Conservation (phyloP, 1,140 invertebrate genomes). For the Trichonephila inaurata region DNA sequence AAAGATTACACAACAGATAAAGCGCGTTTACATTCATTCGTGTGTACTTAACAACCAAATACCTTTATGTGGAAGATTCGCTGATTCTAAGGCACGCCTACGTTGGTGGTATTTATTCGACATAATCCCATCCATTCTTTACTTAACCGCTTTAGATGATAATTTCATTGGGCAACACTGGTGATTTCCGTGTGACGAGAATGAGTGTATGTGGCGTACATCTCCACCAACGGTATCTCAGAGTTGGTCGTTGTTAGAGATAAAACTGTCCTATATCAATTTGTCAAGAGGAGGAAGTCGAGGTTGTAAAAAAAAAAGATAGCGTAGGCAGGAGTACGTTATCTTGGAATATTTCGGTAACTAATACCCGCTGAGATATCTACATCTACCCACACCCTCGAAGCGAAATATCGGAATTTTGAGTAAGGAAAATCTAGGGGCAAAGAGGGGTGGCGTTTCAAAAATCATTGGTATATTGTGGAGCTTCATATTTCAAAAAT, state of each 20-base stretch:
- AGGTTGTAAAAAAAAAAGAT: constrained; percentile 19
- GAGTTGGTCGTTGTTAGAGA: constrained; percentile 13
- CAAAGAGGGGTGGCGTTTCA: too few relatives aligned
- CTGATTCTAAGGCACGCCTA: neutral
- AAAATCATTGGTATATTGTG: too few relatives aligned
- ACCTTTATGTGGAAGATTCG: neutral
- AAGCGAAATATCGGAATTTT: neutral
- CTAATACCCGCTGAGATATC: constrained; percentile 34
- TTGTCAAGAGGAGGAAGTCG: constrained; percentile 48
- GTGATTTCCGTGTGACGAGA: neutral
- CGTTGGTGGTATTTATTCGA: neutral
- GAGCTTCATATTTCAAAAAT: too few relatives aligned
- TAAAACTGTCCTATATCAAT: constrained; percentile 52
- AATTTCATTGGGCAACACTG: constrained; percentile 7
- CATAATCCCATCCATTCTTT: neutral
- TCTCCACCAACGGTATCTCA: neutral
- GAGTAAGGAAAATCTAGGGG: too few relatives aligned
- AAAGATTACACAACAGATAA: neutral
- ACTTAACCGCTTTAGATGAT: neutral
- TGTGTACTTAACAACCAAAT: neutral
- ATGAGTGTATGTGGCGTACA: neutral
- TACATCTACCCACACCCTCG: neutral
- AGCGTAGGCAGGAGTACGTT: constrained; percentile 12
- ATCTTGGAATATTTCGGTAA: constrained; percentile 52
- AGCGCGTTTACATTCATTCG: neutral